phyloP scores from a whole-genome alignment of 2,888 invertebrate species.

The Charanyca ferruginea region DNA sequence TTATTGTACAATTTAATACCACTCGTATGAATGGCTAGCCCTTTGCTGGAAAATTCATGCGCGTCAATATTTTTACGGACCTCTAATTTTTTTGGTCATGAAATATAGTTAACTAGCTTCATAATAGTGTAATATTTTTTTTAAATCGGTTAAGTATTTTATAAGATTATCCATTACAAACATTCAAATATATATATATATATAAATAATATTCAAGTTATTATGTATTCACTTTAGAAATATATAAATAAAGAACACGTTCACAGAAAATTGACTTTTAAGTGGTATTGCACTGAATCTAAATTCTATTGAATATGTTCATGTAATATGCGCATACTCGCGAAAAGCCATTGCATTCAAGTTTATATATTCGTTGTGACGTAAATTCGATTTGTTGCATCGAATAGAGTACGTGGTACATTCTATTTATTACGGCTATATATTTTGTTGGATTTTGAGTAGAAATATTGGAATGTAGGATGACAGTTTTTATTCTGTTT shows the following conservation, averaged over 20 bases:
- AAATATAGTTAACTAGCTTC: too few species aligned
- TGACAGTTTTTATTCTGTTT: constrained; percentile 39
- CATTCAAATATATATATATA: too few species aligned
- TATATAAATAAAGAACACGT: constrained; percentile 27
- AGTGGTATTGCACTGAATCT: constrained; percentile 64
- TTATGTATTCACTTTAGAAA: too few species aligned
- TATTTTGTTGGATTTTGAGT: constrained; percentile 36
- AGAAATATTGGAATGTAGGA: constrained; percentile 45
- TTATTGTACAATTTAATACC: too few species aligned
- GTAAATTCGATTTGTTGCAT: constrained; percentile 73
- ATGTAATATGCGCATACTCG: constrained; percentile 55
- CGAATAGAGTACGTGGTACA: constrained; percentile 52
- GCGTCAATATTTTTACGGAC: too few species aligned
- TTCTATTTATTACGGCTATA: constrained; percentile 58
- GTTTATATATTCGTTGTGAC: constrained; percentile 66
- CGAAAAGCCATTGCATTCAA: constrained; percentile 55
- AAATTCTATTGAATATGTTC: constrained; percentile 68
- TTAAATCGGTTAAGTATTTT: too few species aligned
- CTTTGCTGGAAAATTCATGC: too few species aligned
- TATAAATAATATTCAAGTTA: too few species aligned
- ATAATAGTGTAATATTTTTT: too few species aligned
- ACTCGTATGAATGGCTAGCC: too few species aligned
- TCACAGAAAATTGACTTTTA: constrained; percentile 58
- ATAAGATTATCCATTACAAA: too few species aligned
- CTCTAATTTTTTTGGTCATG: too few species aligned